A percentile compares a stretch with the other conserved stretches of the same genome.
Conservation (phyloP, 2,888 invertebrate genomes). For the Raillietiella orientalis region DNA sequence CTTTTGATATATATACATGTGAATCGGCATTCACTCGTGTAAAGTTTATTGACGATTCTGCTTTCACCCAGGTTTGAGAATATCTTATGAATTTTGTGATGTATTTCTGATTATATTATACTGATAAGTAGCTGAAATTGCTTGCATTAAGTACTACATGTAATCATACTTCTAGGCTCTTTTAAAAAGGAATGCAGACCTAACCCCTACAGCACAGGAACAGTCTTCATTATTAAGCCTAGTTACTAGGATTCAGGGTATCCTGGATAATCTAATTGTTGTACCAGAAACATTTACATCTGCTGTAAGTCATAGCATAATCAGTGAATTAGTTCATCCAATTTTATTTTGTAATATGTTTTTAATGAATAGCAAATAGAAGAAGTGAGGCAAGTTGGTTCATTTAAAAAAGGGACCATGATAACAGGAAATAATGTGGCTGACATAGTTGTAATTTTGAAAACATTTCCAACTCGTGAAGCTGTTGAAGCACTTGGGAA, state of each 20-base stretch:
- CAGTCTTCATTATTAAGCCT: constrained; percentile 72
- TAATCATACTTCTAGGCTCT: constrained; percentile 26
- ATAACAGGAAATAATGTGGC: constrained; percentile 78
- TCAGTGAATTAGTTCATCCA: no score
- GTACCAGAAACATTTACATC: constrained; percentile 79
- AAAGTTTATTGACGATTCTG: constrained; percentile 48
- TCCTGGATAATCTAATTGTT: constrained; percentile 71
- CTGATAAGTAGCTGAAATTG: constrained; percentile 3
- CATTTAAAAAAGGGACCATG: constrained; percentile 94
- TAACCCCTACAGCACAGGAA: constrained; percentile 64
- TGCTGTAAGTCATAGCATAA: constrained; percentile 55
- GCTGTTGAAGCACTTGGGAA: constrained; percentile 70
- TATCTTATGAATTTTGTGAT: background rate
- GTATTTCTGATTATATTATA: background rate
- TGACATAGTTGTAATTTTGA: constrained; percentile 82
- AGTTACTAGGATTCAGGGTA: constrained; percentile 76
- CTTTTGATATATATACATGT: constrained; percentile 55
- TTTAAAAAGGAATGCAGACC: constrained; percentile 61
- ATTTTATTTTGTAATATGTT: no score
- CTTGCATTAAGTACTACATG: constrained; percentile 1
- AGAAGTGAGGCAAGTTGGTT: constrained; percentile 85
- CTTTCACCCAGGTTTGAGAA: constrained; percentile 34
- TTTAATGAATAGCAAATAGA: constrained; percentile 60
- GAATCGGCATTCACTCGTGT: constrained; percentile 66
- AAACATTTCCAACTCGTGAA: constrained; percentile 80